Conservation (phyloP, 2,113 vertebrate species). For the Rhineura floridana region DNA sequence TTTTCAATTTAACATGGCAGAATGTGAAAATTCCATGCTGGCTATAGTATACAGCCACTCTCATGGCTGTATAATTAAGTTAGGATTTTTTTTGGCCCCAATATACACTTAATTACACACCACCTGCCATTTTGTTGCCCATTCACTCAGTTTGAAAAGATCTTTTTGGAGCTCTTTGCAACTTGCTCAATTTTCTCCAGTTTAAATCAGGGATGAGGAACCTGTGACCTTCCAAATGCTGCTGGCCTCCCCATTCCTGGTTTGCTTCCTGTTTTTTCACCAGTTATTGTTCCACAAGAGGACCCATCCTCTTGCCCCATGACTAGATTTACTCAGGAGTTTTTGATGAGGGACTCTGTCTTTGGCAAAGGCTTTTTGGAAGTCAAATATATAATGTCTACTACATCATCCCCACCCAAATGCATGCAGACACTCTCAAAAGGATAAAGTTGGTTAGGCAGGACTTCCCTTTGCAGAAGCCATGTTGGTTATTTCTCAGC, state of each 20-base stretch:
- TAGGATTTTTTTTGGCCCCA: too few species aligned
- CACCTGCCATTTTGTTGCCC: not conserved
- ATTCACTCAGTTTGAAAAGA: too few species aligned
- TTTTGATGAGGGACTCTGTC: too few species aligned
- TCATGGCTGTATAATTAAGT: too few species aligned
- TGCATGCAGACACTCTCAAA: not conserved
- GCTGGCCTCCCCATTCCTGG: too few species aligned
- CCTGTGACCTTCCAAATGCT: too few species aligned
- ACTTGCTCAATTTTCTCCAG: not conserved
- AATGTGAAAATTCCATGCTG: too few species aligned
- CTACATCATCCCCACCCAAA: not conserved
- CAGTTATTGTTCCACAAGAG: not conserved
- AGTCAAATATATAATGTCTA: not conserved
- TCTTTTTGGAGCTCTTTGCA: not conserved
- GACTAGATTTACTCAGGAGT: too few species aligned
- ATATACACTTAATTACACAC: not conserved
- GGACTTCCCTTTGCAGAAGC: not conserved
- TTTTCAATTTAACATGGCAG: too few species aligned
- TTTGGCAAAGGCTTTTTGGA: not conserved
- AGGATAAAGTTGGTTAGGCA: not conserved
- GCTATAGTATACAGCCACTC: too few species aligned
- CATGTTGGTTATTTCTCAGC: not conserved
- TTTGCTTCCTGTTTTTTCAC: not conserved
- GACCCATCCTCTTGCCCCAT: too few species aligned
- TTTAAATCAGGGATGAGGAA: not conserved